A percentile compares a stretch with the other conserved stretches of the same genome.
Conservation (phyloP, 2,113 vertebrate species). For the Notarius lentiginosus region DNA sequence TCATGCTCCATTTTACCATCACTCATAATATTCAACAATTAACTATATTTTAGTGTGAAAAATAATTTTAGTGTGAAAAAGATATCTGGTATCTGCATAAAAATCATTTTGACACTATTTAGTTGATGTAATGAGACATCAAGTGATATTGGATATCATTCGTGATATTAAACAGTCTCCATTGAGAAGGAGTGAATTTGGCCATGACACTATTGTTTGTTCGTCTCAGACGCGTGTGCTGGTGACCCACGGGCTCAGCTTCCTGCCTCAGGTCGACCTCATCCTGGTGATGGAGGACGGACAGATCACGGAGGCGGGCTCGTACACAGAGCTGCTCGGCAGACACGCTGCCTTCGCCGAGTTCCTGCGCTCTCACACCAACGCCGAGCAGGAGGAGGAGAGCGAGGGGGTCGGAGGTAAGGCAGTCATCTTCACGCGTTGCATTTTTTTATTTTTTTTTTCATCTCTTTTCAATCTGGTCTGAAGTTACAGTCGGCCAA, state of each 20-base stretch:
- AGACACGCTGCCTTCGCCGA: slow-evolving; percentile 88
- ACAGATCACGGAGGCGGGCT: slow-evolving; percentile 90
- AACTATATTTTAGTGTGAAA: too few relatives aligned
- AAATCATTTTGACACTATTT: too few relatives aligned
- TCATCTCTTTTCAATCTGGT: background rate
- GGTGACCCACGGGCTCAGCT: slow-evolving; percentile 90
- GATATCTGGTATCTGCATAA: too few relatives aligned
- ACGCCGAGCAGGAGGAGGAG: slow-evolving; percentile 71
- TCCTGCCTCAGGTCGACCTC: slow-evolving; percentile 82
- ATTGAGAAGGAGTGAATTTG: too few relatives aligned
- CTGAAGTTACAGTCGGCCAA: background rate
- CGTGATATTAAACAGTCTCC: too few relatives aligned
- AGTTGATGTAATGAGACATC: too few relatives aligned
- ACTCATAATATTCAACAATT: too few relatives aligned
- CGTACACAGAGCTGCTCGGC: slow-evolving; percentile 86
- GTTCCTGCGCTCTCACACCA: slow-evolving; percentile 83
- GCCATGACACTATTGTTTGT: background rate
- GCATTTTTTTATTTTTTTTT: background rate
- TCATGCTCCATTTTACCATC: too few relatives aligned
- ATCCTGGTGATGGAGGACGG: slow-evolving; percentile 92
- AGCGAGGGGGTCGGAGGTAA: slow-evolving; percentile 54
- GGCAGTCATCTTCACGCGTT: background rate
- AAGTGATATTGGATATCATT: too few relatives aligned
- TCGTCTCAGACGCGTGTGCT: slow-evolving; percentile 83
- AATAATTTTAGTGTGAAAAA: too few relatives aligned